Evolutionary conservation across 1,140 invertebrate species (phyloP).

Genomic region (Muscidifurax raptorellus): DNA sequence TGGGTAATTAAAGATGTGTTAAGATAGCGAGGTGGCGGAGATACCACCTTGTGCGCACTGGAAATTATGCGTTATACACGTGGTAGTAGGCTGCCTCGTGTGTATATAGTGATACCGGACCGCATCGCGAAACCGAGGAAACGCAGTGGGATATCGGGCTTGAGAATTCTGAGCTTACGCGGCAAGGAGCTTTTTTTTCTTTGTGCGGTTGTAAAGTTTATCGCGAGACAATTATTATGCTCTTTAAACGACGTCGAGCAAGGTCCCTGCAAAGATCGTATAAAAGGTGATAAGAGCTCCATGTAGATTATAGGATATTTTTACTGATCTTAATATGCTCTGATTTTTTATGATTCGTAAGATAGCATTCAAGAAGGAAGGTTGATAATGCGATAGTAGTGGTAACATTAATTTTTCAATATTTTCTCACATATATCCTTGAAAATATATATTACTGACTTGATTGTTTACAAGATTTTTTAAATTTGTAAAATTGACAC

Average conservation of each 20-base stretch:
- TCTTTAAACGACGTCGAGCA: background rate
- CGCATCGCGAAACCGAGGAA: background rate
- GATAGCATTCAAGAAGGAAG: too few species aligned
- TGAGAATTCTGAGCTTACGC: background rate
- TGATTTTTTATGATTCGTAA: background rate
- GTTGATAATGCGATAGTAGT: too few species aligned
- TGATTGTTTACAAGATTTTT: too few species aligned
- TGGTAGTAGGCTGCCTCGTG: background rate
- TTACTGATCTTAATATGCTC: background rate
- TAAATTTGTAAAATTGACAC: too few species aligned
- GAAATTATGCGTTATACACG: background rate
- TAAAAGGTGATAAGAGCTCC: too few species aligned
- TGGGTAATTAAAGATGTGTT: constrained; percentile 62
- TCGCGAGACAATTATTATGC: background rate
- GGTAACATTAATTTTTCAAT: too few species aligned
- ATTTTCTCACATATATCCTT: too few species aligned
- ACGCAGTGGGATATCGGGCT: background rate
- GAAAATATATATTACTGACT: too few species aligned
- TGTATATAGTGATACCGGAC: background rate
- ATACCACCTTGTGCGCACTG: background rate
- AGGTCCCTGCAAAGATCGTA: too few species aligned
- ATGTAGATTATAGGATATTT: too few species aligned
- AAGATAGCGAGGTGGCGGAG: constrained; percentile 51
- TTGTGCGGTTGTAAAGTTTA: background rate
- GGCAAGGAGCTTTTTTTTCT: background rate